A percentile compares a stretch with the other conserved stretches of the same genome.
Conservation (phyloP, 2,888 invertebrate genomes). For the Drosophila paucipuncta region DNA sequence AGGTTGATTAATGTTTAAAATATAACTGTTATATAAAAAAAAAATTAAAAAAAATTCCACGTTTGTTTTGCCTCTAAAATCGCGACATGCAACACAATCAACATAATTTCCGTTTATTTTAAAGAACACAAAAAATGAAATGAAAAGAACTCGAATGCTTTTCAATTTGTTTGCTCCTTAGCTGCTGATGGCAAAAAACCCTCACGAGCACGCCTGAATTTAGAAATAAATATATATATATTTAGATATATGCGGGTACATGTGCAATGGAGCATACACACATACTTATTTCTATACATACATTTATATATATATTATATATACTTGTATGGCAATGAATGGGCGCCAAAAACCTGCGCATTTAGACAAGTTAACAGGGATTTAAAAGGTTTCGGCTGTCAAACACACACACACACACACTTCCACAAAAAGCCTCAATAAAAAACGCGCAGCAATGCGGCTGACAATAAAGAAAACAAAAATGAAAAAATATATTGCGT, state of each 20-base stretch:
- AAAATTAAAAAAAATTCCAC: constrained; percentile 13
- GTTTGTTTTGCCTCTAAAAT: constrained; percentile 51
- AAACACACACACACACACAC: constrained; percentile 51
- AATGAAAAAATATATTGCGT: constrained; percentile 35
- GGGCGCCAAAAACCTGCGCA: constrained; percentile 70
- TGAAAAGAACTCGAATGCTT: constrained; percentile 57
- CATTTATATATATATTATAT: neutral
- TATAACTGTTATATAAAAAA: too few relatives aligned
- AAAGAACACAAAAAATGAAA: constrained; percentile 15
- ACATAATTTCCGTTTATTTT: constrained; percentile 68
- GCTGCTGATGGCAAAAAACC: constrained; percentile 71
- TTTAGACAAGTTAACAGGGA: constrained; percentile 83
- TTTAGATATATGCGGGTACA: constrained; percentile 5
- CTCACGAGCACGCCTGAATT: constrained; percentile 40
- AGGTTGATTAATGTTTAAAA: too few relatives aligned
- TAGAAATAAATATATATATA: constrained; percentile 10
- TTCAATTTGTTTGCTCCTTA: constrained; percentile 70
- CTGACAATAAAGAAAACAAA: constrained; percentile 64
- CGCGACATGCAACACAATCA: constrained; percentile 64
- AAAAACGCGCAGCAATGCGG: constrained; percentile 51
- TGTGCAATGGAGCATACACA: constrained; percentile 5
- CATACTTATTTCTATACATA: neutral
- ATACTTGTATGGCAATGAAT: constrained; percentile 40
- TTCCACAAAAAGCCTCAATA: constrained; percentile 8
- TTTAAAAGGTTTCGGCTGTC: constrained; percentile 83